phyloP scores from a whole-genome alignment of 2,888 invertebrate genomes.

The Selenia dentaria region DNA sequence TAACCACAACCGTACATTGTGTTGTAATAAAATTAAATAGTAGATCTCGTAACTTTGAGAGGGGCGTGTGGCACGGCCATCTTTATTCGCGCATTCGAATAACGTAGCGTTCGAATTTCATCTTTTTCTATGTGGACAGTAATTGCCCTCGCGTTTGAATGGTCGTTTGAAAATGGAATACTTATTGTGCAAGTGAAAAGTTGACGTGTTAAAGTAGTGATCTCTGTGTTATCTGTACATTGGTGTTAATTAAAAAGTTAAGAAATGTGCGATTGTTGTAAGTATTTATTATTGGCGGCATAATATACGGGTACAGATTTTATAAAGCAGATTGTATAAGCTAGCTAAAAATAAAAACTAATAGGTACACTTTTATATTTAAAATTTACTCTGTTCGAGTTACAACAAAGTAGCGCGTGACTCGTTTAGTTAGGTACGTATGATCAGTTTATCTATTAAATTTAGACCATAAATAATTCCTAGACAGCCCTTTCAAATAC shows the following conservation, averaged over 20 bases:
- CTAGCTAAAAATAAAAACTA: too few relatives aligned
- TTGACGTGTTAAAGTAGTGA: constrained; percentile 13
- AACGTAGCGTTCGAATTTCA: constrained; percentile 36
- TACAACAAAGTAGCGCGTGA: constrained; percentile 27
- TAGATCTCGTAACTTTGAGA: constrained; percentile 49
- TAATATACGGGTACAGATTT: too few relatives aligned
- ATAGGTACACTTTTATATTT: too few relatives aligned
- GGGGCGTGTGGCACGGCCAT: constrained; percentile 41
- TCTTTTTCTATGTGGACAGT: constrained; percentile 34
- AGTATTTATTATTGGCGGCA: constrained; percentile 20
- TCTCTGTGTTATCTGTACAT: constrained; percentile 17
- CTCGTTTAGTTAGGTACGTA: constrained; percentile 23
- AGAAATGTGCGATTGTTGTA: constrained; percentile 30
- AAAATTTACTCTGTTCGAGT: background rate
- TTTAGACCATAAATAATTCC: constrained; percentile 25
- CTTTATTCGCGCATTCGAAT: constrained; percentile 37
- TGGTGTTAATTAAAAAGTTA: constrained; percentile 1
- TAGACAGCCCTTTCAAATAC: constrained; percentile 75
- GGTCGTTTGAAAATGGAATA: constrained; percentile 27
- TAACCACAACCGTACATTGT: constrained; percentile 49
- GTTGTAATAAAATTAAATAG: constrained; percentile 54
- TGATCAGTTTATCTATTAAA: constrained; percentile 17
- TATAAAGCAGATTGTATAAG: too few relatives aligned
- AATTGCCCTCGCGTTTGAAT: constrained; percentile 18
- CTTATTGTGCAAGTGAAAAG: constrained; percentile 15